Evolutionary conservation across 1,140 invertebrate species (phyloP), one percentile per base, ranked within the genome.

Genomic region (Danaus plexippus): DNA sequence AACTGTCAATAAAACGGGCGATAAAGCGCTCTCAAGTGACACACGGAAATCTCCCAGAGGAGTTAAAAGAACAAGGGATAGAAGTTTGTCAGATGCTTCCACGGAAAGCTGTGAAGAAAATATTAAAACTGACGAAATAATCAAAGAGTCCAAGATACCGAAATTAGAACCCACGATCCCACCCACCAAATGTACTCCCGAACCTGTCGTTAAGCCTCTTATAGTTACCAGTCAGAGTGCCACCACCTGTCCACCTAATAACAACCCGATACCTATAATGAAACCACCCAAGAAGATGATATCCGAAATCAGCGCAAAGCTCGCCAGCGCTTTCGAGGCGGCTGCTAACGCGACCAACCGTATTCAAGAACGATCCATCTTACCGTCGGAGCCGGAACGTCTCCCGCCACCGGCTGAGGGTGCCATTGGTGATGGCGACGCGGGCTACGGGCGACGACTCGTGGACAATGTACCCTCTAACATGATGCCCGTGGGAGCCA

Each of bases 31-130:
- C 49, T 46, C 66, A 0, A 41, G 54, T 49, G 90, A 91, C 54
- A 84, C 87, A 0, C 73, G 91, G 40, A 92, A 92, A 70, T 92
- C 92, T 18, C 88, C 92, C 0, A 88, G 92, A 64, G 88, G 89
- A 6, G 79, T 75, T 10, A 89, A 90, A 15, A 89, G 91, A 55
- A 85, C 87, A 0, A 87, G 89, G 52, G 89, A 90, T 63, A 86
- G 91, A 51, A 89, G 91, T 68, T 84, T 85, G 1, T 92, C 91
- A 0, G 90, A 92, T 58, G 91, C 90, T 2, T 89, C 91, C 0
- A 87, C 90, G 6, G 90, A 92, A 43, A 89, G 89, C 41, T 87
- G 79, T 10, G 89, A 90, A 40, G 91, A 92, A 40, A 90, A 90
- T 65, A 22, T 64, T 12, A 71, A 66, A 49, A 78, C 66, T 61